Percentiles rank a stretch among this genome's conserved stretches.
These are phyloP conservation scores for Nowickia ferox DNA, from an alignment of 2,888 invertebrate species.

Conservation along the genomic window DNA sequence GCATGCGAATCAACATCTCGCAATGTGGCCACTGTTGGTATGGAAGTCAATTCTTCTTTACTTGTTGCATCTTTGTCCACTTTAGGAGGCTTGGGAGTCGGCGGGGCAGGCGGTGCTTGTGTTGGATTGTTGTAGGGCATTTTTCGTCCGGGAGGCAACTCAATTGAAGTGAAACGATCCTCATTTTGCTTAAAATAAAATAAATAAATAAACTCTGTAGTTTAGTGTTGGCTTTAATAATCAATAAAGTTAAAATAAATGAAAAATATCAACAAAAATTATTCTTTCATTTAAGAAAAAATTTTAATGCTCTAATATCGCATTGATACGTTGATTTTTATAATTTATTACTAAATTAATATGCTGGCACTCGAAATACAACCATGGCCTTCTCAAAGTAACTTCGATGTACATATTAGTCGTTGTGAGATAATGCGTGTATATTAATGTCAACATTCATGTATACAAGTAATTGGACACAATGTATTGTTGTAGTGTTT, in stretches of 20 bases:
- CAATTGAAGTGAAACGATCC: slow-evolving; percentile 78
- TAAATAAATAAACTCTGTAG: slow-evolving; percentile 1
- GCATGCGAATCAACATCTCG: slow-evolving; percentile 80
- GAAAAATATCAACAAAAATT: slow-evolving; percentile 15
- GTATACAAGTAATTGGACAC: not conserved
- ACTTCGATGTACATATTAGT: not conserved
- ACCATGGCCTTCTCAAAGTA: slow-evolving; percentile 33
- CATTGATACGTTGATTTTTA: slow-evolving; percentile 38
- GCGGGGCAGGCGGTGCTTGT: slow-evolving; percentile 64
- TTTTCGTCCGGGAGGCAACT: slow-evolving; percentile 74
- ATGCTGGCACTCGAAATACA: slow-evolving; percentile 41
- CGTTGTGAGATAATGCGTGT: not conserved
- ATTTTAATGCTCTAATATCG: slow-evolving; percentile 29
- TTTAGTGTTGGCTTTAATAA: slow-evolving; percentile 5
- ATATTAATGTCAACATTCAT: not conserved
- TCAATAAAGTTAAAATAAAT: not conserved
- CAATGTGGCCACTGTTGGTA: slow-evolving; percentile 77
- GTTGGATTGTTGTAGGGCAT: slow-evolving; percentile 67
- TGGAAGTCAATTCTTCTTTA: slow-evolving; percentile 46
- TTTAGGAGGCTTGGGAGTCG: slow-evolving; percentile 66
- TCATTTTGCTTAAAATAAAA: slow-evolving; percentile 78
- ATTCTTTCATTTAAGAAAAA: slow-evolving; percentile 11
- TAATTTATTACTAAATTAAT: slow-evolving; percentile 60
- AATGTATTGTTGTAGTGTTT: too few relatives aligned
- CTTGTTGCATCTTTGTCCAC: slow-evolving; percentile 64